A percentile compares a stretch with the other conserved stretches of the same genome.
Evolutionary conservation across 2,888 invertebrate species (phyloP).

Genomic region (Andrena bucephala): DNA sequence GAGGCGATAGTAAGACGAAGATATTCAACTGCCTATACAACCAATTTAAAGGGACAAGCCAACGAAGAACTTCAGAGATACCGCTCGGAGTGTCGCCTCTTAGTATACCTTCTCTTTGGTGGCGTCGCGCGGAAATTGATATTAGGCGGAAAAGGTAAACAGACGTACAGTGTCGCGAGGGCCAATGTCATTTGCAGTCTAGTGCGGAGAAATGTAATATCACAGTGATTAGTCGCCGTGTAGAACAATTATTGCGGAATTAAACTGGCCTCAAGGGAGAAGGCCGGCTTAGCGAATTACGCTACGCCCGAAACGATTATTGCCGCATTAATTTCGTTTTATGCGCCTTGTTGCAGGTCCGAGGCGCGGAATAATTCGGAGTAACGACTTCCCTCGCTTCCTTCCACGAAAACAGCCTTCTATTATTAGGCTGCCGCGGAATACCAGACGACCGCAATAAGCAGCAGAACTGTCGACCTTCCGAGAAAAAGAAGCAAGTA

Average conservation of each 20-base stretch:
- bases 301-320: conserved; percentile 68
- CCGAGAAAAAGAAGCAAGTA: conserved; percentile 25
- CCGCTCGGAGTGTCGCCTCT: no score
- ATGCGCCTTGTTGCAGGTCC: conserved; percentile 72
- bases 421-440: conserved; percentile 66
- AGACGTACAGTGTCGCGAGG: background rate
- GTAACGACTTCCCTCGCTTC: conserved; percentile 64
- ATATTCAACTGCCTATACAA: no score
- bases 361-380: conserved; percentile 70
- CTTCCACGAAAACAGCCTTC: conserved; percentile 64
- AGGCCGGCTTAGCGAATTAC: conserved; percentile 59
- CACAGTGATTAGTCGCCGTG: conserved; percentile 66
- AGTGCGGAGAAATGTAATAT: conserved; percentile 52
- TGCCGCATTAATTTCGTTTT: conserved; percentile 72
- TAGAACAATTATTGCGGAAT: conserved; percentile 73
- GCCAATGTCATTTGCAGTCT: background rate
- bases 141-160: conserved; percentile 1
- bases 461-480: conserved; percentile 52
- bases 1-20: no score
- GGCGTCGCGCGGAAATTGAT: conserved; percentile 14
- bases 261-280: conserved; percentile 57
- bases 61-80: no score
- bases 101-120: no score
- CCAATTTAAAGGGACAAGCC: no score
- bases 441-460: conserved; percentile 66